A percentile compares a stretch with the other conserved stretches of the same genome.
These are phyloP conservation scores for Prinia subflava DNA, from an alignment of 2,113 vertebrate genomes.

Conservation along the genomic window DNA sequence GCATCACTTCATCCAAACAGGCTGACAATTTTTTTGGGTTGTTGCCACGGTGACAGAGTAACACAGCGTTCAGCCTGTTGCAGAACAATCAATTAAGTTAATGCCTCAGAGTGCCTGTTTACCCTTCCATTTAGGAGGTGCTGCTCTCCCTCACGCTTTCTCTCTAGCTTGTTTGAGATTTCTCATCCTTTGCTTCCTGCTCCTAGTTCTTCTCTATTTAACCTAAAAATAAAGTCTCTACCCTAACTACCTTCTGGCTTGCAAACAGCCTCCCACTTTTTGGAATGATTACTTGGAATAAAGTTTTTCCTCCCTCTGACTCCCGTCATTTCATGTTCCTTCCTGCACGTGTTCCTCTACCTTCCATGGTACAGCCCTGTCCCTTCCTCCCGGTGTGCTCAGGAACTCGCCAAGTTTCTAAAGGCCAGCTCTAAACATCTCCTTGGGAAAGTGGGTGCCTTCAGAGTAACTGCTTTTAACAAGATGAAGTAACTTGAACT, in stretches of 20 bases:
- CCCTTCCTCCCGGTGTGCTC: neutral
- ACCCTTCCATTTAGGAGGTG: conserved; percentile 68
- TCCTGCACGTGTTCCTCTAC: neutral
- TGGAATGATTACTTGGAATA: neutral
- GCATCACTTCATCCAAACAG: conserved; percentile 86
- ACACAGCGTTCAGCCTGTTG: conserved; percentile 84
- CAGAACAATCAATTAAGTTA: conserved; percentile 90
- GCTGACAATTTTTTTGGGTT: conserved; percentile 80
- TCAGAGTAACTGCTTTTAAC: neutral
- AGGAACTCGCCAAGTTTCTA: neutral
- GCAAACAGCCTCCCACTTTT: neutral
- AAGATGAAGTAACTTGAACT: neutral
- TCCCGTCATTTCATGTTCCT: neutral
- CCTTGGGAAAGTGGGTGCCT: neutral
- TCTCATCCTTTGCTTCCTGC: conserved; percentile 14
- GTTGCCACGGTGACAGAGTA: conserved; percentile 86
- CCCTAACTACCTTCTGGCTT: neutral
- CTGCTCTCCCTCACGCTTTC: conserved; percentile 16
- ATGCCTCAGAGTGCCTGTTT: conserved; percentile 75
- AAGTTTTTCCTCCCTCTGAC: neutral
- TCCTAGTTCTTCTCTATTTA: neutral
- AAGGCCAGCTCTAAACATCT: neutral
- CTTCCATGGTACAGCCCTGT: neutral
- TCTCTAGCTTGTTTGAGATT: neutral
- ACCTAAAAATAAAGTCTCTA: neutral